Conservation (phyloP, 2,797 vertebrate genomes). For the Halcyon leucocephala region DNA sequence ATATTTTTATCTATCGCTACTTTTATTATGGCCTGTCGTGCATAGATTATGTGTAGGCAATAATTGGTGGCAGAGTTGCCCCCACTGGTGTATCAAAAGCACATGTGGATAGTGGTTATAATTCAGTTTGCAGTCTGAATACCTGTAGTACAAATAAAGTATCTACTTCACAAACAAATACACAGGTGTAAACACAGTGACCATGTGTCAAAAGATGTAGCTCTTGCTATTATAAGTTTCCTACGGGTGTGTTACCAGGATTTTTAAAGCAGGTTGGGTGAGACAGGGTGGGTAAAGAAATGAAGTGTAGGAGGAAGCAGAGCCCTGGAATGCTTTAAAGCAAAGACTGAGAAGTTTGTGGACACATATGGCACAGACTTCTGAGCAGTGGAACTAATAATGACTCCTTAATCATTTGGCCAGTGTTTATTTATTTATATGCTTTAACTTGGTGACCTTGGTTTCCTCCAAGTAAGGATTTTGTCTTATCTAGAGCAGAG, state of each 20-base stretch:
- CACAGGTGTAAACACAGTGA: neutral
- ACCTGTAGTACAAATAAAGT: neutral
- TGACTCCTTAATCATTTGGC: neutral
- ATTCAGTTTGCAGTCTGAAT: neutral
- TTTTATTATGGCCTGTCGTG: neutral
- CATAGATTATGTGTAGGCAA: neutral
- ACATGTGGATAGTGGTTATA: neutral
- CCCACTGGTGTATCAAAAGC: neutral
- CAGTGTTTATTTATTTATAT: neutral
- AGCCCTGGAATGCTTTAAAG: neutral
- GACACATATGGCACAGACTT: neutral
- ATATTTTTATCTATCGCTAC: rapidly evolving
- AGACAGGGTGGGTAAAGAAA: neutral
- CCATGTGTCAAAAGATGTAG: neutral
- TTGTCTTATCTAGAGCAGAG: neutral
- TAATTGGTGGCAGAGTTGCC: neutral
- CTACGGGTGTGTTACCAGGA: neutral
- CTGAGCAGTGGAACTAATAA: neutral
- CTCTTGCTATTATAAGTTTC: neutral
- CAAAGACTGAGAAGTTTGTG: neutral
- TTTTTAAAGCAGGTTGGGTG: neutral
- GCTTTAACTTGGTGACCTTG: neutral
- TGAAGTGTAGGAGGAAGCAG: neutral
- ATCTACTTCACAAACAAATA: neutral
- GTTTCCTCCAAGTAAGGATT: neutral